Base-by-base conservation (phyloP, 2,113 vertebrate genomes). In the Carollia perspicillata region DNA sequence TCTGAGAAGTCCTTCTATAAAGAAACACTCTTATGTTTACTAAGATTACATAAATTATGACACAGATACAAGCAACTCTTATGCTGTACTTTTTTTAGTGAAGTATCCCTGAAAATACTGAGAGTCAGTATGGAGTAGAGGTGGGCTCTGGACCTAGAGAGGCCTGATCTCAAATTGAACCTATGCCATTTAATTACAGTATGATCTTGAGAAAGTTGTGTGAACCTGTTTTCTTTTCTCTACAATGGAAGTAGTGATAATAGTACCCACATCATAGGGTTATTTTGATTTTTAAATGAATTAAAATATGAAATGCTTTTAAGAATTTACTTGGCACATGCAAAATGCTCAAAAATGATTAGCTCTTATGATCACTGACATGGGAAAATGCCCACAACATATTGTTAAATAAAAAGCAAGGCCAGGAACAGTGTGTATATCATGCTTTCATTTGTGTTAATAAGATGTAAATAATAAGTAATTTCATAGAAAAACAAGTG, bases 381-480 rank as follows among this genome's bases (percentile, higher is more conserved):
- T 79, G 83, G 35, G 6, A 93, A 96, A 94, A 89, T 90, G 42
- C 30, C 12, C 37, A 71, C 35, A 28, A 75, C 44, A 83, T 79
- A 63, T 23, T 55, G 18, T 23, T 49, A 93, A 93, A 80, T 51
- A 77, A 72, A 94, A 97, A 95, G 10, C 33, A 96, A 90, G 30
- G 11, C 11, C 44, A 92, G 28, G 37, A 89, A 81, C n/a, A 86
- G 35, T 53, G 89, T 35, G 42, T 55, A 65, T 47, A 58, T 58
- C 13, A 51, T 84, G 26, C n/a, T 88, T 79, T 81, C 30, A 72
- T 86, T 93, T 85, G 49, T 89, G 42, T 86, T 75, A 90, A 78
- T 80, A 84, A 71, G 75, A 28, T 90, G 1, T 84, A 55, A 33
- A 44, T 53, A 86, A 86, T 89, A 89, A 60, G 89, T 89, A 72